Percentiles rank a stretch among this genome's conserved stretches.
Evolutionary conservation across 2,888 invertebrate genomes (phyloP).

Genomic region (Microplitis manilae): DNA sequence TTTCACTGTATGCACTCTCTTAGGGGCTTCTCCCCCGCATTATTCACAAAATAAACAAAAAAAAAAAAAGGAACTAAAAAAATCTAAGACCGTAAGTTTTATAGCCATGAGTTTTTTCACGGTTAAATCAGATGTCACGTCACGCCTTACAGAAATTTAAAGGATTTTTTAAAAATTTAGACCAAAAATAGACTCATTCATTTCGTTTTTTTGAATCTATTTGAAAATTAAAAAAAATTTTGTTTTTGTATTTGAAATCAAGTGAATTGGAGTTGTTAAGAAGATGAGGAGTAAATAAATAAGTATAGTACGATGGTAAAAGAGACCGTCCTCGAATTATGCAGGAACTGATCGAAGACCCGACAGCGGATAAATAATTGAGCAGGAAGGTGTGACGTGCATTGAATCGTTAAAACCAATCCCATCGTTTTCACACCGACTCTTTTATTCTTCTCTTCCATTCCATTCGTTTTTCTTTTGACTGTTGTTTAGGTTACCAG

Average conservation of each 20-base stretch:
- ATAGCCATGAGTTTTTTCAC: neutral
- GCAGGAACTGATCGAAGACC: slow-evolving; percentile 34
- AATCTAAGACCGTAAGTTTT: neutral
- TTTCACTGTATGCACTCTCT: slow-evolving; percentile 7
- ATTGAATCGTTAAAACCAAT: slow-evolving; percentile 49
- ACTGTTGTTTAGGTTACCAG: slow-evolving; percentile 40
- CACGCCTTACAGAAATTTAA: too few relatives aligned
- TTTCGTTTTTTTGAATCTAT: too few relatives aligned
- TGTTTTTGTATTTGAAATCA: neutral
- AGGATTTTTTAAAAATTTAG: too few relatives aligned
- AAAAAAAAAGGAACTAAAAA: neutral
- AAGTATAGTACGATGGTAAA: slow-evolving; percentile 15
- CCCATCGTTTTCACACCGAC: slow-evolving; percentile 41
- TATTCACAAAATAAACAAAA: slow-evolving; percentile 17
- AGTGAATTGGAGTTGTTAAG: slow-evolving; percentile 4
- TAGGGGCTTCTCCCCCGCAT: slow-evolving; percentile 20
- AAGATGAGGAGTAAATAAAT: slow-evolving; percentile 25
- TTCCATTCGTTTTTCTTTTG: slow-evolving; percentile 32
- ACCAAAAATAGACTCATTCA: too few relatives aligned
- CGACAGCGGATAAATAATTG: slow-evolving; percentile 62
- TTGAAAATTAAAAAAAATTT: neutral
- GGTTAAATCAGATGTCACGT: neutral
- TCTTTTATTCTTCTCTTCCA: slow-evolving; percentile 30
- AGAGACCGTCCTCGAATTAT: slow-evolving; percentile 29
- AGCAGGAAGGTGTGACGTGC: slow-evolving; percentile 59